Evolutionary conservation across 2,797 vertebrate genomes (phyloP).

Genomic region (Spinus olivaceus): DNA sequence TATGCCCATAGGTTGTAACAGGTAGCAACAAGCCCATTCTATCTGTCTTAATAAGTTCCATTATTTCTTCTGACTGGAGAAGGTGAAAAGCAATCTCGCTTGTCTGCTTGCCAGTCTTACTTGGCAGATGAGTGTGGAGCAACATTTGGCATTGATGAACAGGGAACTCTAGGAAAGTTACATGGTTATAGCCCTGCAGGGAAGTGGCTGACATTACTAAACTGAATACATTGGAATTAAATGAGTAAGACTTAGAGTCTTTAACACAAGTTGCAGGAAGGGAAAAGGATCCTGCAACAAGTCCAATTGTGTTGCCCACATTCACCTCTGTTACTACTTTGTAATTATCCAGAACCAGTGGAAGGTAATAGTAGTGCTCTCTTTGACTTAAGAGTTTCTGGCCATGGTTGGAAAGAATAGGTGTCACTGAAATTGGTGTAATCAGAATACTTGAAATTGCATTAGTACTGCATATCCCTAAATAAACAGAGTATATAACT

Average conservation of each 20-base stretch:
- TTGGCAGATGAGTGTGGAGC: slow-evolving; percentile 24
- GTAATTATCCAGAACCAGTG: neutral
- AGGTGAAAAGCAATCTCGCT: slow-evolving; percentile 41
- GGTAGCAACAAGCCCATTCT: slow-evolving; percentile 43
- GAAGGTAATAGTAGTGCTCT: neutral
- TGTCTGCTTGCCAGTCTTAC: slow-evolving; percentile 55
- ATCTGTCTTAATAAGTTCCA: slow-evolving; percentile 35
- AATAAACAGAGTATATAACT: neutral
- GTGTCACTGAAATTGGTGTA: neutral
- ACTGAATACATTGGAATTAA: slow-evolving; percentile 15
- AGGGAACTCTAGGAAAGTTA: slow-evolving; percentile 47
- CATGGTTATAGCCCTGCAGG: slow-evolving; percentile 28
- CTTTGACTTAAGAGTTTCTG: neutral
- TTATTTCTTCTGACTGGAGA: slow-evolving; percentile 47
- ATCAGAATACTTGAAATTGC: neutral
- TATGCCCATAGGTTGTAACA: slow-evolving; percentile 15
- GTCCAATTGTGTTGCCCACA: neutral
- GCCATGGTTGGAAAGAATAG: neutral
- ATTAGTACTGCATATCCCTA: neutral
- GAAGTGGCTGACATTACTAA: slow-evolving; percentile 47
- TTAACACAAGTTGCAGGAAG: neutral
- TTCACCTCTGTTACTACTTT: neutral
- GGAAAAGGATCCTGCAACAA: neutral
- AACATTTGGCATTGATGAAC: slow-evolving; percentile 54
- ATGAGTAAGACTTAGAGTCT: slow-evolving; percentile 20